Evolutionary conservation across 2,113 vertebrate genomes (phyloP), one percentile per base, ranked within the genome.

Genomic region (Cyprinus carpio): DNA sequence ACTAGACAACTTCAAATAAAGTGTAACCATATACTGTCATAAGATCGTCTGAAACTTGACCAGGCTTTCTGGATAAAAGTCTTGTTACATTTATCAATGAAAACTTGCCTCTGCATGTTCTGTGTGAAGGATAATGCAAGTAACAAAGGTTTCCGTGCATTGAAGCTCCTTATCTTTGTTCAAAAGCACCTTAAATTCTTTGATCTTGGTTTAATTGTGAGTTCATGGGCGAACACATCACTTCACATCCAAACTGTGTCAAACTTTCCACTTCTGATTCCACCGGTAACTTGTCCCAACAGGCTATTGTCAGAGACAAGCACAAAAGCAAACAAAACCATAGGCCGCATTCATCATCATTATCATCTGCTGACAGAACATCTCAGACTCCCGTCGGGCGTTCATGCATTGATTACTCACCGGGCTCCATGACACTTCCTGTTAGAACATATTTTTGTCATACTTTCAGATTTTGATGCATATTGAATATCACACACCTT

Each of bases 201-300:
- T 72, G 3, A 43, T 43, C 23, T 12, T 11, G 4, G n/a, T 46
- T 75, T 27, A 72, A 40, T 72, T 46, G 56, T 12, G 18, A 37
- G 46, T 58, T 77, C 23, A 15, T 58, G 75, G 18, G 34, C 23
- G 72, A n/a, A 65, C 51, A 79, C 40, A 46, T 43, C 16, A 81
- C 64, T 81, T 75, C 8, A 4, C 49, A 49, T 49, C 64, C 15
- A 15, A 83, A 87, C 69, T 62, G 56, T 80, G 84, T 76, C 62
- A 82, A 85, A 62, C 51, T 25, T 65, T 9, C 37, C 77, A 27
- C 58, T 25, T 77, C 37, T 27, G 40, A 46, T 56, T 75, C n/a
- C 64, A 64, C 12, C 54, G 31, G 56, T 43, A 75, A 62, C 87
- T 20, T 75, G 84, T 43, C 31, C 65, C 56, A 34, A 75, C 87